These are phyloP conservation scores for Platyscelio sp. DNA, from an alignment of 2,888 invertebrate species.

Conservation along the genomic window DNA sequence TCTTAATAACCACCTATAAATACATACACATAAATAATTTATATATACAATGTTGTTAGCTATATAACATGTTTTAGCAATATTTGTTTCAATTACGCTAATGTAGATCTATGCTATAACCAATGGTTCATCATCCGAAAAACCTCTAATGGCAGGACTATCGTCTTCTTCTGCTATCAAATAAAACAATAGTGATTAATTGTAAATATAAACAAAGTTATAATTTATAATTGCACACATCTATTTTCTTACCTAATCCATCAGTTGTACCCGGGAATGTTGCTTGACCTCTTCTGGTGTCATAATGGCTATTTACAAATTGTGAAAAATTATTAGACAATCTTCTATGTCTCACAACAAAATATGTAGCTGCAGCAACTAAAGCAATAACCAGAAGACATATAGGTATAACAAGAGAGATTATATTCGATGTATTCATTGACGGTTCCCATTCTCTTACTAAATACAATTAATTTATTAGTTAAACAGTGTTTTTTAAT, in stretches of 20 bases:
- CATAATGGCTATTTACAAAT: conserved; percentile 94
- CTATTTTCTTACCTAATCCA: conserved; percentile 87
- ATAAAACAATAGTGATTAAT: too few species aligned
- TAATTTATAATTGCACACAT: too few species aligned
- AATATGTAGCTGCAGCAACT: conserved; percentile 88
- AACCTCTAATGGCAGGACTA: conserved; percentile 95
- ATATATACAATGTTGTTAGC: conserved; percentile 78
- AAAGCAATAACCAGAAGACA: conserved; percentile 87
- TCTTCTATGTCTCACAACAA: conserved; percentile 90
- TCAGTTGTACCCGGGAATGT: conserved; percentile 90
- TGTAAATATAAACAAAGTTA: too few species aligned
- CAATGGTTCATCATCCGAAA: conserved; percentile 97
- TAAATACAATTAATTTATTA: too few species aligned
- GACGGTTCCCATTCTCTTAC: conserved; percentile 75
- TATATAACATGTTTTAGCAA: conserved; percentile 78
- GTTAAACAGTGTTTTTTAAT: too few species aligned
- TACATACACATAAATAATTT: conserved; percentile 56
- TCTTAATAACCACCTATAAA: conserved; percentile 16
- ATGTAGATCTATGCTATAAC: conserved; percentile 91
- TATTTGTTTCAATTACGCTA: conserved; percentile 74
- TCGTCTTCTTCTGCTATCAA: conserved; percentile 91
- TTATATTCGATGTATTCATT: conserved; percentile 82
- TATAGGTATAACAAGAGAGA: conserved; percentile 87
- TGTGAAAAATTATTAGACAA: conserved; percentile 92
- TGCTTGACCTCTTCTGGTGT: conserved; percentile 94